Evolutionary conservation across 2,797 vertebrate species (phyloP).

Genomic region (Microctenopoma steveboyesi): DNA sequence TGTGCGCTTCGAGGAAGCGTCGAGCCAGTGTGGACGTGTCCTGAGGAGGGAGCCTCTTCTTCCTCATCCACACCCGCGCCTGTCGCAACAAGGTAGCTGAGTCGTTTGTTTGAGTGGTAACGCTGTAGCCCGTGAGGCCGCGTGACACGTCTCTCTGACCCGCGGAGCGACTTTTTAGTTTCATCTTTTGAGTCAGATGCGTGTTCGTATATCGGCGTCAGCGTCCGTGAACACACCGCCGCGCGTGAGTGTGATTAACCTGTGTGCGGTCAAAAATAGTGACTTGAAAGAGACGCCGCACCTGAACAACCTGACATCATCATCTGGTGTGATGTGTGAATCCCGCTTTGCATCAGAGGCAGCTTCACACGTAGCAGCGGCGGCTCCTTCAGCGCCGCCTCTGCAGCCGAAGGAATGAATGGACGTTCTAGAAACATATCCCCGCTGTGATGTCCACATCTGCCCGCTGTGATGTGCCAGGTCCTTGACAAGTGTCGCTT

Average conservation of each 20-base stretch:
- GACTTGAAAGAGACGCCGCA: no score
- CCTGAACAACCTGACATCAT: not conserved
- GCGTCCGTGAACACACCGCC: no score
- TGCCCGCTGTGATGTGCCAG: not conserved
- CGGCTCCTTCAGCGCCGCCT: slow-evolving; percentile 29
- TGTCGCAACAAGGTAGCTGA: slow-evolving; percentile 33
- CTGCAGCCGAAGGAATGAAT: slow-evolving; percentile 40
- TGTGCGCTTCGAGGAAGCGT: not conserved
- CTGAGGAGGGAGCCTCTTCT: not conserved
- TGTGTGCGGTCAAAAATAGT: no score
- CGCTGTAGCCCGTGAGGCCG: slow-evolving; percentile 3
- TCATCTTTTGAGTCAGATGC: no score
- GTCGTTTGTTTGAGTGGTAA: not conserved
- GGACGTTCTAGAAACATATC: slow-evolving; percentile 63
- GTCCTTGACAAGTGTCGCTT: slow-evolving; percentile 4
- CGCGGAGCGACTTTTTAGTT: no score
- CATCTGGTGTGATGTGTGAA: rapidly evolving
- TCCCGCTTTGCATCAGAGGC: not conserved
- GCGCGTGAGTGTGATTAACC: no score
- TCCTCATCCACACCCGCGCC: slow-evolving; percentile 8
- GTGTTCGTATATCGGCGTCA: no score
- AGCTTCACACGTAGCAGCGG: no score
- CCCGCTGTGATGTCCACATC: not conserved
- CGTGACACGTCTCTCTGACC: no score
- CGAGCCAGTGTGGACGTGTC: not conserved